These are phyloP conservation scores for Gonatopus flavifemur DNA, from an alignment of 1,140 invertebrate species.

Conservation along the genomic window DNA sequence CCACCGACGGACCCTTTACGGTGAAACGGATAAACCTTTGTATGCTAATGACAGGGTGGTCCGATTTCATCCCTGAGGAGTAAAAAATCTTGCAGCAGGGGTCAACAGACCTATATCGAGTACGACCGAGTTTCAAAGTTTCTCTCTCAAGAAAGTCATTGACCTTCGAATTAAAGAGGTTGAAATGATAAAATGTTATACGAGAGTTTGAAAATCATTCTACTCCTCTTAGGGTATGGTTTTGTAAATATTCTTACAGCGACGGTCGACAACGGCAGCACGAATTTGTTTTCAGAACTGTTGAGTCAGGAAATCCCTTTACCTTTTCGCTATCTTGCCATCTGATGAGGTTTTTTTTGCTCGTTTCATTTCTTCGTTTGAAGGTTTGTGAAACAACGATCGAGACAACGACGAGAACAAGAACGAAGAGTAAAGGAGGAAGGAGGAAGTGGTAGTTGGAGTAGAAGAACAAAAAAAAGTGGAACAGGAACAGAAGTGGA, in stretches of 20 bases:
- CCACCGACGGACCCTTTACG: slow-evolving; percentile 20
- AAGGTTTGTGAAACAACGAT: slow-evolving; percentile 24
- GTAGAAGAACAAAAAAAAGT: background rate
- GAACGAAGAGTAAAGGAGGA: background rate
- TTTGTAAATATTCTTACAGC: too few relatives aligned
- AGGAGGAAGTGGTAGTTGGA: background rate
- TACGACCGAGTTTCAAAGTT: slow-evolving; percentile 1
- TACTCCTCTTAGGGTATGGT: too few relatives aligned
- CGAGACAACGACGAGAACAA: background rate
- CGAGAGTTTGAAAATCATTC: too few relatives aligned
- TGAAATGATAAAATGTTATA: too few relatives aligned
- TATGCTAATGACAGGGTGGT: slow-evolving; percentile 28
- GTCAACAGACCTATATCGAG: background rate
- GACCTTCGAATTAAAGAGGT: background rate
- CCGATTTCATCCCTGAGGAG: slow-evolving; percentile 13
- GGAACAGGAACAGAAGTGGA: background rate
- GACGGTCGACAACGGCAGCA: slow-evolving; percentile 2
- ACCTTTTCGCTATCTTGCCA: too few relatives aligned
- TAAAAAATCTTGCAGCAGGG: slow-evolving; percentile 1
- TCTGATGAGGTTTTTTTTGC: slow-evolving; percentile 25
- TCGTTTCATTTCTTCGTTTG: slow-evolving; percentile 28
- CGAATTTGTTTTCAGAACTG: slow-evolving; percentile 5
- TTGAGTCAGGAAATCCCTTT: slow-evolving; percentile 27
- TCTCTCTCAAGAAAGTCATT: background rate
- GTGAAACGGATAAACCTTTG: slow-evolving; percentile 6